These are phyloP conservation scores for Drosophila incognita DNA, from an alignment of 2,888 invertebrate species.

Conservation along the genomic window DNA sequence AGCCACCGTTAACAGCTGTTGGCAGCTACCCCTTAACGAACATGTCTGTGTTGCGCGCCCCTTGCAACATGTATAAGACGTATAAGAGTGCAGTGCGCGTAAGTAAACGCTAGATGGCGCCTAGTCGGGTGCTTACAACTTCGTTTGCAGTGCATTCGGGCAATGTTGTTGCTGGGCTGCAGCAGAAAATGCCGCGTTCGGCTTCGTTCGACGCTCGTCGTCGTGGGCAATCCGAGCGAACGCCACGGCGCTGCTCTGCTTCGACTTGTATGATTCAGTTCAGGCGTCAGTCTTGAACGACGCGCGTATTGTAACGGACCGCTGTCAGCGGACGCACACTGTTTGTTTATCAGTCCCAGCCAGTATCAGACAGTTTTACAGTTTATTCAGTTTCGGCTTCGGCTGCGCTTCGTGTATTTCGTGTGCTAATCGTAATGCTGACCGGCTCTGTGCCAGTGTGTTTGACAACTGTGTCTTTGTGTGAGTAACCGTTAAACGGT, in stretches of 20 bases:
- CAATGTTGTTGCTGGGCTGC: slow-evolving; percentile 34
- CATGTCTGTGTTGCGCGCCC: slow-evolving; percentile 4
- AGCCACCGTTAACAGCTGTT: neutral
- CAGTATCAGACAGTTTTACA: slow-evolving; percentile 39
- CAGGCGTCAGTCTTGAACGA: slow-evolving; percentile 74
- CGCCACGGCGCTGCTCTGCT: slow-evolving; percentile 8
- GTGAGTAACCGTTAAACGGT: slow-evolving; percentile 46
- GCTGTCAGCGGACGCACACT: slow-evolving; percentile 27
- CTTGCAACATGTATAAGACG: slow-evolving; percentile 35
- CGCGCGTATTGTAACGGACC: slow-evolving; percentile 75
- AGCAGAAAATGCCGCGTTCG: slow-evolving; percentile 35
- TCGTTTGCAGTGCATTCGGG: slow-evolving; percentile 37
- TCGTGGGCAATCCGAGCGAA: slow-evolving; percentile 21
- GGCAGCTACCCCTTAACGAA: slow-evolving; percentile 38
- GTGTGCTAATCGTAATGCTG: slow-evolving; percentile 39
- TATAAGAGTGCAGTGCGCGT: slow-evolving; percentile 51
- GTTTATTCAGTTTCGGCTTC: slow-evolving; percentile 33
- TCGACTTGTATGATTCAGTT: slow-evolving; percentile 55
- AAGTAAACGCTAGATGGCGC: slow-evolving; percentile 43
- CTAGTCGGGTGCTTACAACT: slow-evolving; percentile 7
- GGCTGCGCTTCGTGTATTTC: slow-evolving; percentile 34
- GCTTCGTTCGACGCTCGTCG: slow-evolving; percentile 11
- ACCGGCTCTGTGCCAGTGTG: slow-evolving; percentile 12
- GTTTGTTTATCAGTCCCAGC: slow-evolving; percentile 37
- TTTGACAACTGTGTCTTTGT: slow-evolving; percentile 32